Percentiles rank a stretch among this genome's conserved stretches.
Conservation (phyloP, 2,888 invertebrate species). For the Rhamphomyia laevipes region DNA sequence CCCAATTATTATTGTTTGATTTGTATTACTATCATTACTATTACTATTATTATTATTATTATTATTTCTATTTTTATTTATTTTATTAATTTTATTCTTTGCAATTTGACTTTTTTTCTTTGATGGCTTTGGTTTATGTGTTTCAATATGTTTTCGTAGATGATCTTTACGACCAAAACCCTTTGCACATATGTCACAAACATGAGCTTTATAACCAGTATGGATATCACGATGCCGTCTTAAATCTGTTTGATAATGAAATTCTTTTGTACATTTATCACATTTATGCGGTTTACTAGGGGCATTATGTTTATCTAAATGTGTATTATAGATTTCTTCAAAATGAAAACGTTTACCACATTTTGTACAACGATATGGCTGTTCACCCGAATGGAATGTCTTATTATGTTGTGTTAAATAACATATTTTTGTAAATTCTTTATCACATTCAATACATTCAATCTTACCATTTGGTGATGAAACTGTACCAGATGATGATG, state of each 20-base stretch:
- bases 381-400: constrained; percentile 76
- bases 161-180: constrained; percentile 86
- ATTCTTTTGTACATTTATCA: constrained; percentile 72
- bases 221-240: constrained; percentile 78
- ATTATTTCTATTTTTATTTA: background rate
- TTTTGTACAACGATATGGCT: constrained; percentile 71
- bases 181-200: constrained; percentile 71
- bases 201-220: constrained; percentile 73
- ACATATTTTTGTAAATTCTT: constrained; percentile 73
- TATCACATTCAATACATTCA: constrained; percentile 73
- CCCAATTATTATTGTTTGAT: background rate
- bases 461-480: constrained; percentile 28
- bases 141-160: constrained; percentile 77
- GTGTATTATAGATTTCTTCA: constrained; percentile 58
- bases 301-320: constrained; percentile 59
- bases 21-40: background rate
- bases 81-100: background rate
- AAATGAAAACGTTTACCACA: constrained; percentile 76
- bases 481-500: constrained; percentile 20
- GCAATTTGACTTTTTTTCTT: background rate
- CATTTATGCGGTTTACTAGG: constrained; percentile 82
- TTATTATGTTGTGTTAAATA: constrained; percentile 86
- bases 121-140: constrained; percentile 46
- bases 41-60: background rate
- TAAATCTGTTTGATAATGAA: constrained; percentile 83